Conservation (phyloP, 2,888 invertebrate genomes). For the Osmoderma eremita region DNA sequence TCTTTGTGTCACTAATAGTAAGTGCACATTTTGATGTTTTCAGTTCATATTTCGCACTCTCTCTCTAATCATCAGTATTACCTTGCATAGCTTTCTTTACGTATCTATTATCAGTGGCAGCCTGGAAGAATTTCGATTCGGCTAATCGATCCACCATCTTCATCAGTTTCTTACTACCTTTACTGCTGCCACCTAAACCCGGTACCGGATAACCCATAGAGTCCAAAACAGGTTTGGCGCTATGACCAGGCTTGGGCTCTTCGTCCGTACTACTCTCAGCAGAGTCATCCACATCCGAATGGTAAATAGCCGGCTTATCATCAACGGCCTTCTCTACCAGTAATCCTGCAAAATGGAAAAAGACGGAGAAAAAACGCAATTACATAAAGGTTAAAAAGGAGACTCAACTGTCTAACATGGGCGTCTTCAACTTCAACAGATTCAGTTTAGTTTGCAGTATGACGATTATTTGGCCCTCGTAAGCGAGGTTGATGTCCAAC, state of each 20-base stretch:
- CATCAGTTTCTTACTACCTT: constrained; percentile 74
- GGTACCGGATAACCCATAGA: constrained; percentile 43
- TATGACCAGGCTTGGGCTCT: constrained; percentile 58
- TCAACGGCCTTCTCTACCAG: constrained; percentile 41
- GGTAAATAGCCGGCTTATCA: constrained; percentile 71
- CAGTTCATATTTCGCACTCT: too few species aligned
- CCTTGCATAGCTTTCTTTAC: constrained; percentile 89
- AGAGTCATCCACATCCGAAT: constrained; percentile 82
- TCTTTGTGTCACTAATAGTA: too few species aligned
- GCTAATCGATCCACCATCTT: constrained; percentile 87
- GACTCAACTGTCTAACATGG: constrained; percentile 44
- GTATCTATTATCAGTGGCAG: constrained; percentile 87
- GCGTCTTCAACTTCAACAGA: constrained; percentile 72
- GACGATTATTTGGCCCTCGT: constrained; percentile 82
- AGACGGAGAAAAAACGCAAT: background rate
- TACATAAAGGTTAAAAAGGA: background rate
- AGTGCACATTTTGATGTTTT: too few species aligned
- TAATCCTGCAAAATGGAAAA: constrained; percentile 43
- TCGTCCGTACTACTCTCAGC: constrained; percentile 84
- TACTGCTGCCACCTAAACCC: constrained; percentile 48
- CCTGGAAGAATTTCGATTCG: constrained; percentile 87
- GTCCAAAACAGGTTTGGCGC: constrained; percentile 35
- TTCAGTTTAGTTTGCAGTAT: constrained; percentile 90
- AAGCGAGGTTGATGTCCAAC: constrained; percentile 85
- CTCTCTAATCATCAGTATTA: too few species aligned